Evolutionary conservation across 1,140 invertebrate species (phyloP), one percentile per base, ranked within the genome.

Genomic region (Arctopsyche grandis): DNA sequence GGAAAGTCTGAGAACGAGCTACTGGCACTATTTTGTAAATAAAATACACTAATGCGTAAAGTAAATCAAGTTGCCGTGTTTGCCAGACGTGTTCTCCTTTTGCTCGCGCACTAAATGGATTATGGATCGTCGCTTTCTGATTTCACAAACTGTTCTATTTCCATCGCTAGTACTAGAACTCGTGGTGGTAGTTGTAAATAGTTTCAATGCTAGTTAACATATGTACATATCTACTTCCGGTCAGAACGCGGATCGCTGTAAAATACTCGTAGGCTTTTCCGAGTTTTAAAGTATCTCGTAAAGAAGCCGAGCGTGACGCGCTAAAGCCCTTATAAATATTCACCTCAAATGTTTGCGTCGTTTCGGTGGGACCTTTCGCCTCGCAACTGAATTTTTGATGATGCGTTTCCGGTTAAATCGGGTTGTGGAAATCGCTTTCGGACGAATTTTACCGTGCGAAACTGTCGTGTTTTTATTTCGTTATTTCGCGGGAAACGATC

Each of bases 111-210:
- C 70, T 81, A 81, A 81, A 79, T 78, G 71, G 77, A 81, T 81
- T 79, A 78, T 69, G 76, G 80, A 75, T 81, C 77, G 76, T 69
- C 63, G 77, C 80, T 81, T 77, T 75, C 76, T 81, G 80, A 79
- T 81, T 81, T 73, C 58, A 22, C 63, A 9, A 66, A 26, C 19
- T 22, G 63, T 66, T 26, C 10, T 52, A 3, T 52, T 10, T 52
- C 16, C 16, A 52, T 52, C 16, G 29, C 29, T 4, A 38, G 29
- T 4, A 38, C 1, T 38, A 38, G 29, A 4, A 38, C 3, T 38
- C 7, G 29, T 38, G 29, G 1, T 38, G 1, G 29, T 38, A 38
- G 1, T 38, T 7, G 29, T 38, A 38, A n/a, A n/a, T n/a, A n/a
- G n/a, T n/a, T n/a, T n/a, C n/a, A n/a, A n/a, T n/a, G n/a, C n/a